Percentiles rank a stretch among this genome's conserved stretches.
These are phyloP conservation scores for Metalampra italica DNA, from an alignment of 2,888 invertebrate species.

Conservation along the genomic window DNA sequence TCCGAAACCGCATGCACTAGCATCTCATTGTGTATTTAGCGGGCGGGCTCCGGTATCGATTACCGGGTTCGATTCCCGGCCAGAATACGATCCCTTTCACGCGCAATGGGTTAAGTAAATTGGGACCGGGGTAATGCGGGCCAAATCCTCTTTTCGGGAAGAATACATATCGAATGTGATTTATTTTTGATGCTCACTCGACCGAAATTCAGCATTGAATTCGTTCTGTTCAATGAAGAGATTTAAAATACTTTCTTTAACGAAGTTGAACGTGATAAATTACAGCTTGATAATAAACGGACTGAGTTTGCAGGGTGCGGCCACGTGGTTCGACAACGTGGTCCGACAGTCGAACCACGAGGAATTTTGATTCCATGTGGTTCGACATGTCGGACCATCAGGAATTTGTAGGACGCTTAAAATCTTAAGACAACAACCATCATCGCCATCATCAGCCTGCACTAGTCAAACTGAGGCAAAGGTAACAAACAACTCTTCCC, in stretches of 20 bases:
- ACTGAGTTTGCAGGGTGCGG: too few species aligned
- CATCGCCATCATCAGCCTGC: too few species aligned
- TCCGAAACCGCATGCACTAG: slow-evolving; percentile 2
- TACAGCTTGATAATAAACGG: too few species aligned
- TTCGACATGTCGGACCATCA: too few species aligned
- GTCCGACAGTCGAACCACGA: too few species aligned
- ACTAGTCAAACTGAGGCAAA: too few species aligned
- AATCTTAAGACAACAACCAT: too few species aligned
- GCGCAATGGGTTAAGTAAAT: slow-evolving; percentile 35
- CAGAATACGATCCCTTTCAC: slow-evolving; percentile 23
- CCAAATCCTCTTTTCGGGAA: slow-evolving; percentile 14
- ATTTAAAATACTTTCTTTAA: background rate
- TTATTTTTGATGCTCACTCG: slow-evolving; percentile 17
- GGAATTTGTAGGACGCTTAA: too few species aligned
- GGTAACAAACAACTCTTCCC: too few species aligned
- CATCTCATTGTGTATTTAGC: slow-evolving; percentile 19
- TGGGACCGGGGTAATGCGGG: slow-evolving; percentile 21
- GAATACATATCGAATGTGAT: slow-evolving; percentile 17
- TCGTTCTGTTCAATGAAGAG: background rate
- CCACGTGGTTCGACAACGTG: too few species aligned
- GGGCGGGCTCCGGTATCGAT: slow-evolving; percentile 13
- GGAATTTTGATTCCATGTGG: too few species aligned
- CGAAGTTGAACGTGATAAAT: too few species aligned
- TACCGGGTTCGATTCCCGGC: slow-evolving; percentile 16
- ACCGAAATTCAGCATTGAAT: background rate